Evolutionary conservation across 2,113 vertebrate genomes (phyloP).

Genomic region (Camarhynchus parvulus): DNA sequence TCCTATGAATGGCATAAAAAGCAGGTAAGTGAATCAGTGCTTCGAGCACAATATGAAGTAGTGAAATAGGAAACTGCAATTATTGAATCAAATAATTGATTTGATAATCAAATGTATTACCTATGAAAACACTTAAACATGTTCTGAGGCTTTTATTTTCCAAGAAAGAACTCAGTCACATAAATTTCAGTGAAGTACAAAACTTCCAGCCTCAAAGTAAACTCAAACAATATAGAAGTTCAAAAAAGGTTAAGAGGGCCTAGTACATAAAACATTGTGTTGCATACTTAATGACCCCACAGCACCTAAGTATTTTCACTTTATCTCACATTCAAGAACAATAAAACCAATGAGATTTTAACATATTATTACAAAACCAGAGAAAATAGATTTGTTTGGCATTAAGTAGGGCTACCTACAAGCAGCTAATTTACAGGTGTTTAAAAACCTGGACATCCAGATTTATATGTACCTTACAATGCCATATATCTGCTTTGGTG

Average conservation of each 20-base stretch:
- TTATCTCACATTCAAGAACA: background rate
- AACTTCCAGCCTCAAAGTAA: background rate
- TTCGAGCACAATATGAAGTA: background rate
- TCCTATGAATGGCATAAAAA: background rate
- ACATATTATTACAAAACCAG: background rate
- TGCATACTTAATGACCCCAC: background rate
- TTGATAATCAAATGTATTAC: background rate
- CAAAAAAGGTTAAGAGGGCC: background rate
- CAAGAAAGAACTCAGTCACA: background rate
- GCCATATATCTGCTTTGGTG: background rate
- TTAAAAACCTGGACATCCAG: background rate
- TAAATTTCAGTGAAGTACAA: background rate
- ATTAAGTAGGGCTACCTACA: background rate
- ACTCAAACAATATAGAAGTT: background rate
- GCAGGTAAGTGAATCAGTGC: background rate
- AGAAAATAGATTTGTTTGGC: background rate
- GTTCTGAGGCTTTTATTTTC: background rate
- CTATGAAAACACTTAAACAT: background rate
- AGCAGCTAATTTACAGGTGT: background rate
- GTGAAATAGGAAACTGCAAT: background rate
- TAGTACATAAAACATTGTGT: fast-evolving
- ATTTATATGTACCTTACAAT: background rate
- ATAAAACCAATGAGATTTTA: background rate
- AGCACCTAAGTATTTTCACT: background rate
- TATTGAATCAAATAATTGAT: background rate